Conservation (phyloP, 1,140 invertebrate genomes). For the Neodiprion pinetum region DNA sequence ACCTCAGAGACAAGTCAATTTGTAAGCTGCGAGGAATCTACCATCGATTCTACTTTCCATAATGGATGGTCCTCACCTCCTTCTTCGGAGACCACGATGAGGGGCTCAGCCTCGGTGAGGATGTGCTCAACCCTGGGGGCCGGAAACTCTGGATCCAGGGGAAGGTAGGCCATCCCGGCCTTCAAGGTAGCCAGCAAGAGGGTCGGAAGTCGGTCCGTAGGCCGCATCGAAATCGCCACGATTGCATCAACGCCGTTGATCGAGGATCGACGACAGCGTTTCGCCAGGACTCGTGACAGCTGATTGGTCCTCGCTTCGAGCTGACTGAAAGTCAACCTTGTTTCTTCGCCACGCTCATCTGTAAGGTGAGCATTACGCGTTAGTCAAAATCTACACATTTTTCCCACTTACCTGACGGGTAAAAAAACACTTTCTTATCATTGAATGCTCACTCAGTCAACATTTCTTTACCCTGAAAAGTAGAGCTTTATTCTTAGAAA, state of each 20-base stretch:
- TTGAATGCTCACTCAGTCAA: too few species aligned
- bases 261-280: constrained; percentile 47
- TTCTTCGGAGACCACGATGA: constrained; percentile 73
- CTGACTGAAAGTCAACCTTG: constrained; percentile 64
- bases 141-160: constrained; percentile 80
- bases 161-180: constrained; percentile 81
- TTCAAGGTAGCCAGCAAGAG: constrained; percentile 80
- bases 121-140: constrained; percentile 78
- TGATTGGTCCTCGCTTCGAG: constrained; percentile 68
- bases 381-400: too few species aligned
- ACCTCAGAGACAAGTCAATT: too few species aligned
- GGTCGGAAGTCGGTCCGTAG: constrained; percentile 73
- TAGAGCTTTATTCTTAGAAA: too few species aligned
- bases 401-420: too few species aligned
- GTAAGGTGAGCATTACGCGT: constrained; percentile 4
- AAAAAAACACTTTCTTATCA: too few species aligned
- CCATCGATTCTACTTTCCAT: too few species aligned
- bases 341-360: constrained; percentile 57
- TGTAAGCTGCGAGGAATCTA: too few species aligned
- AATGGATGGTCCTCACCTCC: constrained; percentile 26
- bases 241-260: constrained; percentile 68
- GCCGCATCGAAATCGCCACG: constrained; percentile 78
- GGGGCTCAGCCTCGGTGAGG: constrained; percentile 75
- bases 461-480: too few species aligned
- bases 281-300: constrained; percentile 65